Evolutionary conservation across 2,797 vertebrate species (phyloP).

Genomic region (Taeniopygia guttata): DNA sequence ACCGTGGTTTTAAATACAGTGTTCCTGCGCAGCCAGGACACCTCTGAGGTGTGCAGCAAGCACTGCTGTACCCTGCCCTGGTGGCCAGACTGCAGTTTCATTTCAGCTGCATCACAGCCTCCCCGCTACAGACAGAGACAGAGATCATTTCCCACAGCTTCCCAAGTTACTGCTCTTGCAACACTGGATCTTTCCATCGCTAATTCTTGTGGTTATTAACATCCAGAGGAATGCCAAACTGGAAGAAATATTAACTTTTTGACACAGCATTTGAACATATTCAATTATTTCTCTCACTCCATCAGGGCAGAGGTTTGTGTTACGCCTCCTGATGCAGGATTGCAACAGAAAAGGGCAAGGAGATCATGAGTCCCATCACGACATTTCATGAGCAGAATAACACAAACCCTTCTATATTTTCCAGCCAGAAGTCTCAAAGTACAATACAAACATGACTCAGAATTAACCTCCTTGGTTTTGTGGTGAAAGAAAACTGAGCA

Average conservation of each 20-base stretch:
- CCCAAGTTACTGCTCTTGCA: constrained; percentile 38
- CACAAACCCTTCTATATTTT: not conserved
- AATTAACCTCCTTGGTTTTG: not conserved
- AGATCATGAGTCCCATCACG: not conserved
- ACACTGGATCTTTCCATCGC: constrained; percentile 44
- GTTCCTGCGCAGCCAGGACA: not conserved
- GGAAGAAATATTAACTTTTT: constrained; percentile 24
- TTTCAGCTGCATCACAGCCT: not conserved
- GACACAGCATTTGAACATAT: not conserved
- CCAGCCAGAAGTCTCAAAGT: not conserved
- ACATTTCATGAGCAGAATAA: not conserved
- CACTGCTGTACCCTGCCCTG: not conserved
- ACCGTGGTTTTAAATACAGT: not conserved
- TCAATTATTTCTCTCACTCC: not conserved
- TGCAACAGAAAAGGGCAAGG: constrained; percentile 23
- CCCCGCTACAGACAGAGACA: not conserved
- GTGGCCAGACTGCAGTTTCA: not conserved
- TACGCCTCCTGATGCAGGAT: not conserved
- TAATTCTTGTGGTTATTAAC: constrained; percentile 53
- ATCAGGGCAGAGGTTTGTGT: not conserved
- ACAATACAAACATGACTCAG: not conserved
- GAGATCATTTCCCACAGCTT: constrained; percentile 12
- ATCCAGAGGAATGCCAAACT: constrained; percentile 22
- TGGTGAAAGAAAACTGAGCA: not conserved
- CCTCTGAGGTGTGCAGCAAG: not conserved